Percentiles rank a stretch among this genome's conserved stretches.
Evolutionary conservation across 2,113 vertebrate species (phyloP).

Genomic region (Okapia johnstoni): DNA sequence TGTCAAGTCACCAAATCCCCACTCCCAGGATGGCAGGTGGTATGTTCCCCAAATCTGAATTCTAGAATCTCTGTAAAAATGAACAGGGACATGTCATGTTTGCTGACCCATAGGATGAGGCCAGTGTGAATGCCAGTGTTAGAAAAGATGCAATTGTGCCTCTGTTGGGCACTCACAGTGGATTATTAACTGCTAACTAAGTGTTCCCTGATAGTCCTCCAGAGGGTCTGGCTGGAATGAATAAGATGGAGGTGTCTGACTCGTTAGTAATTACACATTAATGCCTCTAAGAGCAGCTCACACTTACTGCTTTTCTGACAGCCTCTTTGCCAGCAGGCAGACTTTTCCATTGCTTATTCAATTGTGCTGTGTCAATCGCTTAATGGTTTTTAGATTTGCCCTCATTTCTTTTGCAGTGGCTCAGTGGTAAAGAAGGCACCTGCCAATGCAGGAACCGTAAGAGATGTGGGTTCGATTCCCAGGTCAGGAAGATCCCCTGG

Average conservation of each 20-base stretch:
- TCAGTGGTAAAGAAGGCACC: not conserved
- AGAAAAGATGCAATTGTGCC: not conserved
- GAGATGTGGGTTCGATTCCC: not conserved
- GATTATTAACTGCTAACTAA: slow-evolving; percentile 47
- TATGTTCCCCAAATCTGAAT: not conserved
- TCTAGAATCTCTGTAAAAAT: not conserved
- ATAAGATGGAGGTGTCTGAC: not conserved
- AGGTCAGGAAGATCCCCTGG: not conserved
- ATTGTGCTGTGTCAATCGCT: not conserved
- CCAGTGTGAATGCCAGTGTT: not conserved
- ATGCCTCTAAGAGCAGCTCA: not conserved
- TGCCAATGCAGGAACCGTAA: not conserved
- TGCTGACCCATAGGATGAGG: not conserved
- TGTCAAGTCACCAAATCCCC: not conserved
- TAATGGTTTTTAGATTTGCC: slow-evolving; percentile 36
- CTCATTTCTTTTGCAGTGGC: not conserved
- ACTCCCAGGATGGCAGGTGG: not conserved
- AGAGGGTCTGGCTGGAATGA: not conserved
- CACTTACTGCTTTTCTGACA: not conserved
- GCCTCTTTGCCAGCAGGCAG: not conserved
- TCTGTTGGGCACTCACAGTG: not conserved
- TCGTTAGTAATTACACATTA: slow-evolving; percentile 25
- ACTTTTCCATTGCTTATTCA: slow-evolving; percentile 22
- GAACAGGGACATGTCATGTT: not conserved
- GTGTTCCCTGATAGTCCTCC: not conserved